Conservation (phyloP, 1,140 invertebrate species). For the Danaus melanippus region DNA sequence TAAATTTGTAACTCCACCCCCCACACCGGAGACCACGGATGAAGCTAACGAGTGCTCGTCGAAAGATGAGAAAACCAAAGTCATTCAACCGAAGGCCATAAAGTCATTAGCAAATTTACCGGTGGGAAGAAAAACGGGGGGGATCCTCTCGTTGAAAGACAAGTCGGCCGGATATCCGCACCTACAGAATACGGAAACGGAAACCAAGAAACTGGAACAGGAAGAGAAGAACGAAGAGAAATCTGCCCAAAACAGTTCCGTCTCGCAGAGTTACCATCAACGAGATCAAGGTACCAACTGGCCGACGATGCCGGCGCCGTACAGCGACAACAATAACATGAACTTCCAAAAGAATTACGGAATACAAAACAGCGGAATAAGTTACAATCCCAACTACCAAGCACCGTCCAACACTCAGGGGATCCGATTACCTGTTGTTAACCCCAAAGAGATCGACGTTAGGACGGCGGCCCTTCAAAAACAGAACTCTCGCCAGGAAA, state of each 20-base stretch:
- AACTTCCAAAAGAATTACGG: conserved; percentile 55
- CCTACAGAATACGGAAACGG: conserved; percentile 56
- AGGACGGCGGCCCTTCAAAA: conserved; percentile 62
- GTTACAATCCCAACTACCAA: conserved; percentile 45
- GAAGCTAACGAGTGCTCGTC: conserved; percentile 29
- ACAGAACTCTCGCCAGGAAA: conserved; percentile 51
- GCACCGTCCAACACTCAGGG: conserved; percentile 34
- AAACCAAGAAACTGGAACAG: conserved; percentile 48
- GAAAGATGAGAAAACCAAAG: conserved; percentile 52
- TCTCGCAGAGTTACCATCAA: conserved; percentile 37
- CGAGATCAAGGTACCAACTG: conserved; percentile 32
- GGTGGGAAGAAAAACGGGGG: conserved; percentile 62
- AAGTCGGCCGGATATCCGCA: conserved; percentile 69
- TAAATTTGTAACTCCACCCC: conserved; percentile 73
- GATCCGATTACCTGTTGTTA: conserved; percentile 63
- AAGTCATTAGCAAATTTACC: conserved; percentile 61
- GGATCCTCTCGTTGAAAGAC: conserved; percentile 67
- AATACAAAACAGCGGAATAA: conserved; percentile 37
- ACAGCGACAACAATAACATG: conserved; percentile 32
- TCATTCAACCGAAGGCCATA: conserved; percentile 61
- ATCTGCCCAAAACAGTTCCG: conserved; percentile 28
- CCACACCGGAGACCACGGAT: conserved; percentile 61
- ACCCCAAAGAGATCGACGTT: conserved; percentile 69
- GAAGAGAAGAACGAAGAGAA: conserved; percentile 51
- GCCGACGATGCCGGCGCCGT: conserved; percentile 22